Base-by-base conservation (phyloP, 2,888 invertebrate species). In the Piscicola geometra region DNA sequence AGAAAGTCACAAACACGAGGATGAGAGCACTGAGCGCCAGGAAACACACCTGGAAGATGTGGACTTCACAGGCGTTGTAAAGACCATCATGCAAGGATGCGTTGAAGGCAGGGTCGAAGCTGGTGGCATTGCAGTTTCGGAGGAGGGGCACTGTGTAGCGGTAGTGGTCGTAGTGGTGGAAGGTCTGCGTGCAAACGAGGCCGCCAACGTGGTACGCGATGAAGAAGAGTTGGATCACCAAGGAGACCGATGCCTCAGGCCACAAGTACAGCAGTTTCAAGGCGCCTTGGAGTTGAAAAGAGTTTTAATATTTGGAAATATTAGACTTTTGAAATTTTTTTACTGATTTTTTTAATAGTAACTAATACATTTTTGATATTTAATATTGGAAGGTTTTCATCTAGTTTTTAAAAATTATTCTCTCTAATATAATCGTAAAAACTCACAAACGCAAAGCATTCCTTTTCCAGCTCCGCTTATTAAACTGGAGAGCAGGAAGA, bases 381-480 rank as follows among this genome's bases (percentile, higher is more conserved):
- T 15, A 47, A 47, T 21, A 47, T 15, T 47, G 50, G 21, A 47
- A 47, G 21, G n/a, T n/a, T n/a, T n/a, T n/a, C n/a, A n/a, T n/a
- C n/a, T n/a, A n/a, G n/a, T n/a, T n/a, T n/a, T n/a, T n/a, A n/a
- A n/a, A n/a, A n/a, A n/a, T n/a, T n/a, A n/a, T n/a, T n/a, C n/a
- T n/a, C n/a, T n/a, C n/a, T n/a, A n/a, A n/a, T n/a, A n/a, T n/a
- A n/a, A n/a, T n/a, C 21, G 21, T 47, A 9, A 21, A 15, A 56
- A 71, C 73, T 73, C 28, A 73, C 73, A 73, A 73, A 73, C 73
- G 28, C 30, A 64, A 18, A 73, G 32, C 47, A 73, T 47, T 35
- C 73, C 73, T 64, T 60, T 73, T 64, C 73, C 73, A 64, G 64
- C 28, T 32, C 73, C 73, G 28, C 73, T 60, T 30, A 60, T 56